Base-by-base conservation (phyloP, 2,797 vertebrate genomes). In the Centroberyx gerrardi region DNA sequence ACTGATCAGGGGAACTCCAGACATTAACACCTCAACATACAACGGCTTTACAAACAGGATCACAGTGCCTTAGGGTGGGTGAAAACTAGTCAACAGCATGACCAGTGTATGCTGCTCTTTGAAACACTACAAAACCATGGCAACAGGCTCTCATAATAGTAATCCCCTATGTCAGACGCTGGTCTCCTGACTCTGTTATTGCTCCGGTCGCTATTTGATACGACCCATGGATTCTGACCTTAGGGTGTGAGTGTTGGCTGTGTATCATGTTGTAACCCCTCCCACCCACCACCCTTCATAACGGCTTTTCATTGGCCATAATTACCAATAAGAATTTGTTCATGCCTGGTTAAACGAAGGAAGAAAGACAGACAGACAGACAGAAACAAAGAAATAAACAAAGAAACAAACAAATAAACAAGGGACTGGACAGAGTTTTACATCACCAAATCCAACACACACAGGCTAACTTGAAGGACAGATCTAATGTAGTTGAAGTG, bases 131-230 rank as follows among this genome's bases (percentile, higher is more conserved):
- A 68, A 68, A 62, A 78, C 88, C 82, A 88, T 84, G 78, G 86
- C 78, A 89, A 88, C 85, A 55, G 63, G 38, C 67, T 82, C 77
- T 82, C 59, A 52, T 72, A 56, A 72, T 60, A 82, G 70, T 79
- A 80, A 67, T 78, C 69, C 75, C 63, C 49, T 18, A 40, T 68
- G 74, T 83, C 77, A 85, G 70, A 56, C 33, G 44, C 36, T 78
- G 62, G 55, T 87, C 77, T 84, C 70, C 65, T 66, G 82, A 81
- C 74, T 78, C 62, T 62, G 61, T 77, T 82, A 68, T 73, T 85
- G 62, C 74, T 79, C 17, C 74, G 61, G 72, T 80, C 83, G 83
- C 17, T 46, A 29, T 81, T 58, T 81, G 54, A 76, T 72, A 48
- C n/a, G 56, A 64, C 52, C 64, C 49, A 40, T 38, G 48, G 59